Conservation (phyloP, 2,113 vertebrate species). For the Pluvianellus socialis region DNA sequence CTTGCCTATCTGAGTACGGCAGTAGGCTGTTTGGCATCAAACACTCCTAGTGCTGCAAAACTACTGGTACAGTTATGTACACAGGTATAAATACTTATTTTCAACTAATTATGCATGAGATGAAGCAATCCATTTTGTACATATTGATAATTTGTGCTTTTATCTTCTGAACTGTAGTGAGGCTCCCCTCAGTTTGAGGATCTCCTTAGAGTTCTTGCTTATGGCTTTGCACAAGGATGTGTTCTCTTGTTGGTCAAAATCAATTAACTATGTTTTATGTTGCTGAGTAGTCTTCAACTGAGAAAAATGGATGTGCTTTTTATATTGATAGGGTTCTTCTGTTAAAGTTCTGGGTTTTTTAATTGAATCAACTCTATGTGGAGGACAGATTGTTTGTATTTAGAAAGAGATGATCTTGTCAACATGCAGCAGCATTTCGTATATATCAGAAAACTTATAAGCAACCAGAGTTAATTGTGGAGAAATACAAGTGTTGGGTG, state of each 20-base stretch:
- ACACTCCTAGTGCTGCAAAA: conserved; percentile 92
- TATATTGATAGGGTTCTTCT: not conserved
- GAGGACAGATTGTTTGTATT: not conserved
- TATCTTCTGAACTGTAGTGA: not conserved
- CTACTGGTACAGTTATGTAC: conserved; percentile 95
- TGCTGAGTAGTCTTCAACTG: not conserved
- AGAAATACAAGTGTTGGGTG: not conserved
- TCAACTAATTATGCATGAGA: not conserved
- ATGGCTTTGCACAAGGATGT: not conserved
- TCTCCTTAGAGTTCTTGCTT: not conserved
- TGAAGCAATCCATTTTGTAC: not conserved
- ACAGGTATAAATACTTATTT: conserved; percentile 75
- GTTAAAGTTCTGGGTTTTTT: not conserved
- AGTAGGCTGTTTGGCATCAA: conserved; percentile 94
- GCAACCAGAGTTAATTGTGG: not conserved
- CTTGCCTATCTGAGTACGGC: conserved; percentile 96
- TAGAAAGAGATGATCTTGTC: not conserved
- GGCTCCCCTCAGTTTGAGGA: not conserved
- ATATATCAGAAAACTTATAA: not conserved
- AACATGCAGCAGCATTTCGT: not conserved
- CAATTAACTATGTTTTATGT: not conserved
- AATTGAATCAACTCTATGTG: not conserved
- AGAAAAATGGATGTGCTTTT: not conserved
- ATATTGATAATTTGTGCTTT: not conserved
- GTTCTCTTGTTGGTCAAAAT: not conserved